phyloP scores from a whole-genome alignment of 2,797 vertebrate genomes.

The Anniella stebbinsi region DNA sequence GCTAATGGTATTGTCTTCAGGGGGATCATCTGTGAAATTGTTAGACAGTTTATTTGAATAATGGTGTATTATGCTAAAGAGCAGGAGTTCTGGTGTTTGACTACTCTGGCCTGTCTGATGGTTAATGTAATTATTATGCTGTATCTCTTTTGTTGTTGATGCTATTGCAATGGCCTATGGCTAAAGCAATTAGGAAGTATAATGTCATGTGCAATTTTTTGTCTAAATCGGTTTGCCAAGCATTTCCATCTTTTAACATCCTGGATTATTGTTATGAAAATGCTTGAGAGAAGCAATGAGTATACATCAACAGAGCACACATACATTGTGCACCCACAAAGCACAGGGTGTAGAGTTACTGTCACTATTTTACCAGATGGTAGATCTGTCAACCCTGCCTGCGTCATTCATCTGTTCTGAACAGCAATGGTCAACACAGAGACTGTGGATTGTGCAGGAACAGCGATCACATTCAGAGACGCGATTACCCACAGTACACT shows the following conservation, averaged over 20 bases:
- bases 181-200: neutral
- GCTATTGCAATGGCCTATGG: neutral
- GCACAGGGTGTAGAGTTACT: neutral
- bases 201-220: constrained; percentile 3
- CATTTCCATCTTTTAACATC: neutral
- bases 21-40: constrained; percentile 4
- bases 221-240: constrained; percentile 4
- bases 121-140: neutral
- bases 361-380: neutral
- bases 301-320: neutral
- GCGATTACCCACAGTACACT: neutral
- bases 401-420: neutral
- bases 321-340: neutral
- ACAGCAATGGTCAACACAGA: neutral
- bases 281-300: neutral
- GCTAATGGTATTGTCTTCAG: constrained; percentile 7
- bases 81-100: neutral
- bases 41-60: constrained; percentile 15
- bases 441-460: neutral
- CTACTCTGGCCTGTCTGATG: neutral
- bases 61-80: constrained; percentile 4
- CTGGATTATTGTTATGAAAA: neutral
- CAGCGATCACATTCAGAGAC: neutral
- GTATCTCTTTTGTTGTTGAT: neutral
- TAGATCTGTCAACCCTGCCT: neutral